Conservation (phyloP, 2,888 invertebrate genomes). For the Luffia ferchaultella region DNA sequence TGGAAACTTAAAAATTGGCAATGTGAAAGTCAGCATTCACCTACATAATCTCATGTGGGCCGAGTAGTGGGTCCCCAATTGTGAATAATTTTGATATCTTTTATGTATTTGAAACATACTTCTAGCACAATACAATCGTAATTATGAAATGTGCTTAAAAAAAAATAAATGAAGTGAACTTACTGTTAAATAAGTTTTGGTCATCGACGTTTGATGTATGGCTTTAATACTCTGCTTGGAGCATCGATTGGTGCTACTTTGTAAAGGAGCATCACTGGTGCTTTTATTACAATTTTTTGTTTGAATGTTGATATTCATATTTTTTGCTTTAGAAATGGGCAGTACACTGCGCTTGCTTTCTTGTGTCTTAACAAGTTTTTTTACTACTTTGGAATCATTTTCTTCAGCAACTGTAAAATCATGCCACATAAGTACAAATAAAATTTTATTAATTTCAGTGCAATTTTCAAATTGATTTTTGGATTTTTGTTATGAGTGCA, state of each 20-base stretch:
- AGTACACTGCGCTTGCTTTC: conserved; percentile 19
- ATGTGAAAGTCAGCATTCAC: no score
- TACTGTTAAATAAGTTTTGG: background rate
- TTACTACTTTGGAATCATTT: conserved; percentile 22
- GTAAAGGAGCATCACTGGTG: conserved; percentile 23
- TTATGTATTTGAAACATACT: background rate
- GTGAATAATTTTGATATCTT: no score
- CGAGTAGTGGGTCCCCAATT: no score
- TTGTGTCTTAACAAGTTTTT: conserved; percentile 25
- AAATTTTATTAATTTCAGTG: no score
- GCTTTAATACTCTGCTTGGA: background rate
- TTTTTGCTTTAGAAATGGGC: background rate
- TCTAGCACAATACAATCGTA: background rate
- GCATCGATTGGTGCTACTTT: no score
- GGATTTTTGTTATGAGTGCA: background rate
- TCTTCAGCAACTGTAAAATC: conserved; percentile 21
- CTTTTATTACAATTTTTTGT: conserved; percentile 1
- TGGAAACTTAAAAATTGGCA: no score
- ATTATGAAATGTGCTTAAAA: background rate
- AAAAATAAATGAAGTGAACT: background rate
- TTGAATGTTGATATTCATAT: conserved; percentile 16
- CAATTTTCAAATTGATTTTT: no score
- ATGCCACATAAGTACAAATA: background rate
- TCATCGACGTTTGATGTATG: background rate
- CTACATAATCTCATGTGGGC: no score